Percentiles rank a stretch among this genome's conserved stretches.
These are phyloP conservation scores for Microchirus variegatus DNA, from an alignment of 2,797 vertebrate genomes.

Conservation along the genomic window DNA sequence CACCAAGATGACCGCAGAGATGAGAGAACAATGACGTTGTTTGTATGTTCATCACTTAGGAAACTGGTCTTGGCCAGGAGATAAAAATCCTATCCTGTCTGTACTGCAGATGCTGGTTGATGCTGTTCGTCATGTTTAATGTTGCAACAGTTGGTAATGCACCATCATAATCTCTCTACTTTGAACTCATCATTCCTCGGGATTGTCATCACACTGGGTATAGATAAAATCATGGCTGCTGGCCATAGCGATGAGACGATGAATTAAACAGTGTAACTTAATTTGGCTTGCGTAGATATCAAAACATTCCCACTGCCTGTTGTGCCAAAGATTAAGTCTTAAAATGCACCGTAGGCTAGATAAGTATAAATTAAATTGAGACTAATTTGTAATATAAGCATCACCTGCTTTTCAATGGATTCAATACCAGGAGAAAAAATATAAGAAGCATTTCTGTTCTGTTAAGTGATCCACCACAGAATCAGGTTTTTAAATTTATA, in stretches of 20 bases:
- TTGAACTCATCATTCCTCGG: constrained; percentile 52
- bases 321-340: background rate
- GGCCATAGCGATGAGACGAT: constrained; percentile 19
- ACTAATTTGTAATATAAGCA: background rate
- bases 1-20: background rate
- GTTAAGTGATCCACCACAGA: background rate
- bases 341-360: no score
- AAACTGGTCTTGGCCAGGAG: constrained; percentile 25
- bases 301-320: background rate
- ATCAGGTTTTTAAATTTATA: constrained; percentile 11
- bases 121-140: constrained; percentile 15
- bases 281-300: background rate
- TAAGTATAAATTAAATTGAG: no score
- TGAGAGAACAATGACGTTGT: constrained; percentile 31
- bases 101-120: constrained; percentile 18
- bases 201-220: constrained; percentile 26
- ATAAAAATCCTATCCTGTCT: constrained; percentile 51
- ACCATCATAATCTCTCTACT: constrained; percentile 27
- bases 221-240: constrained; percentile 29
- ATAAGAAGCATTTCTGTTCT: constrained; percentile 6
- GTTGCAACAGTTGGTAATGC: constrained; percentile 10
- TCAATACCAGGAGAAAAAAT: background rate
- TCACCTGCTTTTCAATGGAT: constrained; percentile 3
- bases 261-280: constrained; percentile 7
- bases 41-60: constrained; percentile 10